These are phyloP conservation scores for Galemys pyrenaicus DNA, from an alignment of 2,113 vertebrate genomes.

Conservation along the genomic window DNA sequence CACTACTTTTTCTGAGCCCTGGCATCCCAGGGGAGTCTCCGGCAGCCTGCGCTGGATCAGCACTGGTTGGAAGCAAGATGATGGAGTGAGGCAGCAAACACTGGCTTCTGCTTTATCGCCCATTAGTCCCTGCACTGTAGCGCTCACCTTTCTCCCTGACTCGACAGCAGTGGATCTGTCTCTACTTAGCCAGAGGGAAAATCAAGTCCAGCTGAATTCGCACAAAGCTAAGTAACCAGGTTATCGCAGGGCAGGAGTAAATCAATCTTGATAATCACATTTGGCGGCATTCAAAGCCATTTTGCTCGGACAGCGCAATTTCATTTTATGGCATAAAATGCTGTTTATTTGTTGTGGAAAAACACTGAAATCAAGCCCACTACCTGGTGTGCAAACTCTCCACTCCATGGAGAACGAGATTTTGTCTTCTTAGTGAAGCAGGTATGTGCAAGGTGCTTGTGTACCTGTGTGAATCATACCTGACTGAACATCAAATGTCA, in stretches of 20 bases:
- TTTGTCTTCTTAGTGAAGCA: background rate
- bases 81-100: background rate
- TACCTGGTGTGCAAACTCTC: constrained; percentile 27
- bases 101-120: background rate
- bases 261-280: constrained; percentile 79
- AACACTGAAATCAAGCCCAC: constrained; percentile 38
- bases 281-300: constrained; percentile 74
- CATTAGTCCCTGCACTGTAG: background rate
- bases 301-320: constrained; percentile 78
- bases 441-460: background rate
- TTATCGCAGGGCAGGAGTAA: constrained; percentile 77
- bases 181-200: constrained; percentile 58
- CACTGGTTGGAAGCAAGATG: background rate
- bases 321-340: constrained; percentile 79
- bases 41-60: background rate
- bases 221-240: constrained; percentile 77
- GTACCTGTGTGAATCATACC: background rate
- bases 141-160: background rate
- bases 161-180: background rate
- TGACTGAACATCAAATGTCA: background rate
- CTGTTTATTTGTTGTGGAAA: constrained; percentile 75
- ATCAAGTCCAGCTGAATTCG: constrained; percentile 31
- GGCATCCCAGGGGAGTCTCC: background rate
- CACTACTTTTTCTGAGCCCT: background rate
- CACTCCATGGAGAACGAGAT: background rate